A percentile compares a stretch with the other conserved stretches of the same genome.
phyloP scores from a whole-genome alignment of 2,113 vertebrate genomes.

The Elanus axillaris region DNA sequence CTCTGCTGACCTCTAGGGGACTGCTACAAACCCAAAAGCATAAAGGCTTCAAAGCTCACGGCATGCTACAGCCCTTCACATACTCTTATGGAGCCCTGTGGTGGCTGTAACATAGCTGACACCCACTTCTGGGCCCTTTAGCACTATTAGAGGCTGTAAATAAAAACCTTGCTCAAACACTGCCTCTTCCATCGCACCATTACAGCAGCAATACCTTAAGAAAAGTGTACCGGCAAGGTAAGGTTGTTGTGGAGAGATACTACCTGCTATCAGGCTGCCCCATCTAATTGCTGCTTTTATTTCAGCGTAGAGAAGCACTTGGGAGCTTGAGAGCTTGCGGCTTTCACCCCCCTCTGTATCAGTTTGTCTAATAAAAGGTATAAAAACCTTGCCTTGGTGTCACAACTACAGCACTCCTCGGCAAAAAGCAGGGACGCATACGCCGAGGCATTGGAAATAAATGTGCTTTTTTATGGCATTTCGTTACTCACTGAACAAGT shows the following conservation, averaged over 20 bases:
- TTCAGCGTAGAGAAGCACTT: background rate
- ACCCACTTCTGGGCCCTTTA: background rate
- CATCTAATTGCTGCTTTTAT: background rate
- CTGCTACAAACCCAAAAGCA: background rate
- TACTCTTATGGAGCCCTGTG: background rate
- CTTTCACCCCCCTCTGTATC: background rate
- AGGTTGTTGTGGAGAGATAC: background rate
- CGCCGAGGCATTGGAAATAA: background rate
- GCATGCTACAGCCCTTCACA: background rate
- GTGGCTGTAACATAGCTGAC: no score
- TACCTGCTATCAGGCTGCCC: background rate
- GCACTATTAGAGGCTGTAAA: background rate
- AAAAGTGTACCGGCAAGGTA: background rate
- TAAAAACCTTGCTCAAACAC: background rate
- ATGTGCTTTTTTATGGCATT: background rate
- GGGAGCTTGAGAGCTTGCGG: background rate
- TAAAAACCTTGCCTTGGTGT: background rate
- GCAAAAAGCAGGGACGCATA: background rate
- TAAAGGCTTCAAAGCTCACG: background rate
- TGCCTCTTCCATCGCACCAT: background rate
- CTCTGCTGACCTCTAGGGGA: constrained; percentile 75
- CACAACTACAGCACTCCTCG: accelerated
- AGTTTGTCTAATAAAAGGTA: background rate
- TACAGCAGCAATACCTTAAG: background rate
- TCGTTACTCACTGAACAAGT: background rate